phyloP scores from a whole-genome alignment of 2,888 invertebrate species.

The Pollenia amentaria region DNA sequence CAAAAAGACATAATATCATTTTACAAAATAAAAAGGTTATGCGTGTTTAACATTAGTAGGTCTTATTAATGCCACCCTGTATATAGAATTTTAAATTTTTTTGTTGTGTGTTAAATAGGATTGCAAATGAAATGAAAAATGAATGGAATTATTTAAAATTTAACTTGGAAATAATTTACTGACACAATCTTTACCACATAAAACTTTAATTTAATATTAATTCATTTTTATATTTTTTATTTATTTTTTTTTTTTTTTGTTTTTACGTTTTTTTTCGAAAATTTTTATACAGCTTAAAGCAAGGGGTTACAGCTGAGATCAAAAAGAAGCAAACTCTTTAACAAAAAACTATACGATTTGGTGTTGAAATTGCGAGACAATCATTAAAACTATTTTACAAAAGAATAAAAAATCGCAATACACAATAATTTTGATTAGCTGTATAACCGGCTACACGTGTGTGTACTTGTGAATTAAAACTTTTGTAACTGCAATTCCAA shows the following conservation, averaged over 20 bases:
- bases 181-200: slow-evolving; percentile 41
- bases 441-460: no score
- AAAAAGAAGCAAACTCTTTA: background rate
- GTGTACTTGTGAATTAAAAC: no score
- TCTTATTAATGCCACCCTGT: background rate
- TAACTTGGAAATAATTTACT: slow-evolving; percentile 52
- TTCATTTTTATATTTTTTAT: slow-evolving; percentile 35
- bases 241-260: background rate
- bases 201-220: slow-evolving; percentile 63
- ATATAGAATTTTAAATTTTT: slow-evolving; percentile 33
- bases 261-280: slow-evolving; percentile 7
- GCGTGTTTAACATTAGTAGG: no score
- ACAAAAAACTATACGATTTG: no score
- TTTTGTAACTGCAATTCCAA: no score
- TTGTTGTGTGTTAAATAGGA: slow-evolving; percentile 35
- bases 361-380: no score
- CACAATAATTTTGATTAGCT: no score
- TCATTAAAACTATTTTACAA: no score
- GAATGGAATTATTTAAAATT: slow-evolving; percentile 51
- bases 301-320: background rate
- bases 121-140: slow-evolving; percentile 55
- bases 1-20: no score
- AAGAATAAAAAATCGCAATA: no score
- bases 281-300: background rate
- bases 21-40: no score